Evolutionary conservation across 2,888 invertebrate species (phyloP).

Genomic region (Priocnemis perturbator): DNA sequence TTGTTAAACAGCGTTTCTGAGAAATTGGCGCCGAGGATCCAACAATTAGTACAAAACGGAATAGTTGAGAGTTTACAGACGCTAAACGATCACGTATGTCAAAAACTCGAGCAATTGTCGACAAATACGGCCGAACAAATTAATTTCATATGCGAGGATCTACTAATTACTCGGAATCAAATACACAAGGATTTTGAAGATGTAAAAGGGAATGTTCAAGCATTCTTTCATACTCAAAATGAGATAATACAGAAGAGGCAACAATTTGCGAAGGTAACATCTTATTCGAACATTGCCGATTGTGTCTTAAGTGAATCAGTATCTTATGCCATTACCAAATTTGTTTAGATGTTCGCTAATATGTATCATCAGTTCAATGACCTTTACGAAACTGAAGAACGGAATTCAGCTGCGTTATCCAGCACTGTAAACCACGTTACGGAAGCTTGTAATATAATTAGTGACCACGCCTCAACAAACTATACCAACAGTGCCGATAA

Average conservation of each 20-base stretch:
- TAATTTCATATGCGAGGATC: constrained; percentile 48
- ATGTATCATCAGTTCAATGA: constrained; percentile 48
- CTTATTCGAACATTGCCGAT: neutral
- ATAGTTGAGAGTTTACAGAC: constrained; percentile 60
- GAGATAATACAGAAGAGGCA: constrained; percentile 47
- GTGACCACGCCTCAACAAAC: neutral
- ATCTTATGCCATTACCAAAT: constrained; percentile 6
- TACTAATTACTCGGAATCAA: constrained; percentile 54
- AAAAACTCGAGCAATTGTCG: constrained; percentile 58
- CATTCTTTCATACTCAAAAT: constrained; percentile 48
- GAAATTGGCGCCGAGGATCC: constrained; percentile 57
- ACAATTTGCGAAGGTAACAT: constrained; percentile 46
- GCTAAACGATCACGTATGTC: constrained; percentile 51
- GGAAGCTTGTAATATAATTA: constrained; percentile 42
- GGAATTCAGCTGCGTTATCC: constrained; percentile 41
- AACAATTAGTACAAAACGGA: constrained; percentile 58
- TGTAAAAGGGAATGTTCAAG: constrained; percentile 50
- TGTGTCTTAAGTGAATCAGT: constrained; percentile 1
- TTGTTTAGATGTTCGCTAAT: constrained; percentile 54
- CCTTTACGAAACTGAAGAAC: constrained; percentile 47
- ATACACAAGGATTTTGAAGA: constrained; percentile 50
- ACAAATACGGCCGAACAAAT: constrained; percentile 57
- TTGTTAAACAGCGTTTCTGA: constrained; percentile 48
- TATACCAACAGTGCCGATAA: neutral
- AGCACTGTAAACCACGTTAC: constrained; percentile 45